These are phyloP conservation scores for Apostichopus californicus DNA, from an alignment of 35 echinoderm and acorn worm species.

Conservation along the genomic window DNA sequence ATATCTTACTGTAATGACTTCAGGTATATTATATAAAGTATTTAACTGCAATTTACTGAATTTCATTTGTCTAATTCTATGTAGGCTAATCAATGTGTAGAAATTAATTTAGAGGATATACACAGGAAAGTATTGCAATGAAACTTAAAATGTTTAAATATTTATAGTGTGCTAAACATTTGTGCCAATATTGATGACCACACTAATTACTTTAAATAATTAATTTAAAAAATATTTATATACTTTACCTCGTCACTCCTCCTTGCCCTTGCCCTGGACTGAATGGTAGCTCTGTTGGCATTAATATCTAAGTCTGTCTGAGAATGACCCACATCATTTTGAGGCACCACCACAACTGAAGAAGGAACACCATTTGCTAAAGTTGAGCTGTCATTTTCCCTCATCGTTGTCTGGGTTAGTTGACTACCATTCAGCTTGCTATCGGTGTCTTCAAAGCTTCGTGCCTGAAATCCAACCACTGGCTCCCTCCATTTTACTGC, in stretches of 20 bases:
- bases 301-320: neutral
- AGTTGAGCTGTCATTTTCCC: neutral
- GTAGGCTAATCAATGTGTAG: too few species aligned
- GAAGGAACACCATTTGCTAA: conserved; percentile 19
- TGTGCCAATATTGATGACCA: too few species aligned
- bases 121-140: too few species aligned
- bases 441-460: neutral
- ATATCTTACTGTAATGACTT: too few species aligned
- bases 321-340: neutral
- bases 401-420: neutral
- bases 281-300: conserved; percentile 32
- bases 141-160: too few species aligned
- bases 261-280: conserved; percentile 37
- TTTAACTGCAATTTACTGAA: too few species aligned
- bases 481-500: conserved; percentile 4
- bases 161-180: too few species aligned
- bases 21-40: too few species aligned
- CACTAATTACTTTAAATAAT: too few species aligned
- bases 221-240: too few species aligned
- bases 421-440: neutral
- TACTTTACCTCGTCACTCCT: conserved; percentile 34
- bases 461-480: neutral
- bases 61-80: too few species aligned
- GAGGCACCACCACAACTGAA: conserved; percentile 14
- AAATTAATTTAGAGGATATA: too few species aligned